Evolutionary conservation across 1,140 invertebrate genomes (phyloP).

Genomic region (Cepaea nemoralis): DNA sequence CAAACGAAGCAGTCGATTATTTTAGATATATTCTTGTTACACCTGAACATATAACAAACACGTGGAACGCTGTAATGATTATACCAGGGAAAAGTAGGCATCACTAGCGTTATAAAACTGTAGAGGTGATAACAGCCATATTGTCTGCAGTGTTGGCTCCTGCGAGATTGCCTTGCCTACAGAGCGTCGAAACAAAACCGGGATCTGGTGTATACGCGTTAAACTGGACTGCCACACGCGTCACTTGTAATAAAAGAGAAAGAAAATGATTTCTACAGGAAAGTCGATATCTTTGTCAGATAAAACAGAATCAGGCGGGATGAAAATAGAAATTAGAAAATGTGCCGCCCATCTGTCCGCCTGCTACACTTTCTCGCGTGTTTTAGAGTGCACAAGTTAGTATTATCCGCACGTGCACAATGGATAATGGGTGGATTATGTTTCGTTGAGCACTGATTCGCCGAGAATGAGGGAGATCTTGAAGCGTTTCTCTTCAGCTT

Average conservation of each 20-base stretch:
- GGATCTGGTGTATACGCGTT: too few species aligned
- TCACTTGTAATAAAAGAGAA: neutral
- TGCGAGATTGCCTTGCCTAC: too few species aligned
- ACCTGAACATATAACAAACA: too few species aligned
- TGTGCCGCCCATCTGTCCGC: constrained; percentile 4
- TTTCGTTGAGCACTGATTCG: neutral
- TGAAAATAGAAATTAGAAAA: neutral
- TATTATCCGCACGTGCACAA: neutral
- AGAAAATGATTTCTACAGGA: neutral
- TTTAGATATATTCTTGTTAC: too few species aligned
- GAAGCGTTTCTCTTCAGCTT: neutral
- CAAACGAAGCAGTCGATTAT: too few species aligned
- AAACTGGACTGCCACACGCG: too few species aligned
- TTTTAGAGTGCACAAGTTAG: neutral
- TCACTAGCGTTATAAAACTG: too few species aligned
- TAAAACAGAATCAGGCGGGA: neutral
- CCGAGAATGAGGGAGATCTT: neutral
- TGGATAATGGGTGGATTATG: neutral
- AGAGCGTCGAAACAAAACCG: too few species aligned
- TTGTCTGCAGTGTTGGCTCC: too few species aligned
- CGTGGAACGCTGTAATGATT: too few species aligned
- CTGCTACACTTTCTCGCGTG: neutral
- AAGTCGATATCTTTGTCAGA: neutral
- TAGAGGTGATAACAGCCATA: too few species aligned
- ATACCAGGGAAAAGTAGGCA: too few species aligned